Base-by-base conservation (phyloP, 1,140 invertebrate genomes). In the Conus ventricosus region DNA sequence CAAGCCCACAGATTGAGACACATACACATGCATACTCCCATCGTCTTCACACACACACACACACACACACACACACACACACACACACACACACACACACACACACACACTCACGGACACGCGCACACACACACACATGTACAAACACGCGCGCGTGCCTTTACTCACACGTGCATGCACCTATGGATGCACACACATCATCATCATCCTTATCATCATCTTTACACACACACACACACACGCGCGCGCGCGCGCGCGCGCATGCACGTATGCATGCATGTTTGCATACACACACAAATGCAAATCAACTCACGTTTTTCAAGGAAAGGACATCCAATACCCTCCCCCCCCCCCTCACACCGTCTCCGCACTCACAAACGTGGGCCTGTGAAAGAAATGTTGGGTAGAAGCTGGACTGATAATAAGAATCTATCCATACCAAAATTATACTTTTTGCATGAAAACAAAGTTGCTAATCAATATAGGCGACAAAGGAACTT, bases 51-150 rank as follows among this genome's bases (percentile, higher is more conserved):
- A 39, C 39, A 39, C 39, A 39, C 39, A 39, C 39, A 39, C 39
- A 39, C 39, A 39, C 39, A 39, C 39, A 39, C 39, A 39, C 39
- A 39, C 39, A 39, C n/a, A 4, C 78, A 5, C 78, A 25, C 78
- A 17, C 78, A 25, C 78, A 81, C 78, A 81, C 78, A 81, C 78
- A 81, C n/a, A 25, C 78, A 81, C 78, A 25, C 78, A 81, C 78
- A 25, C 78, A 81, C 78, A 25, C 25, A 25, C 51, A 81, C 51
- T 2, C 51, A 81, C 51, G 3, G 2, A 25, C 78, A 81, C 51
- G 4, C 60, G 4, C 60, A 67, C 60, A 67, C 60, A 67, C 60
- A 67, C 60, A 67, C 60, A 67, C 51, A 81, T 81, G 25, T 1
- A 27, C 51, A 27, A 17, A 81, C 25, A 5, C 25, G 11, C 51